Conservation (phyloP, 2,888 invertebrate genomes). For the Scaptomyza caliginosa region DNA sequence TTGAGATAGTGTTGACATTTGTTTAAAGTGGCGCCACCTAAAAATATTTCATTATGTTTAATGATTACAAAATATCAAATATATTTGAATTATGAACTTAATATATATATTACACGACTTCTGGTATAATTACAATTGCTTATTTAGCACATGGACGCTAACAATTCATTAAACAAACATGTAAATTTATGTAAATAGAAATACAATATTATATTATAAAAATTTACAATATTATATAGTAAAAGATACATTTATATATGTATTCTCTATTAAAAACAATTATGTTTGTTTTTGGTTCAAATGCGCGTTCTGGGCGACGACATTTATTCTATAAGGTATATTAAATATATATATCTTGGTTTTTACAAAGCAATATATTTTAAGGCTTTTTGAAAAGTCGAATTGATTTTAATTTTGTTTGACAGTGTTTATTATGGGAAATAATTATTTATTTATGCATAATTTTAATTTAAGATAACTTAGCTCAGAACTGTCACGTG, state of each 20-base stretch:
- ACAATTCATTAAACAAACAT: slow-evolving; percentile 39
- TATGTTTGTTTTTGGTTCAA: slow-evolving; percentile 49
- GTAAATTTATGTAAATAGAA: slow-evolving; percentile 66
- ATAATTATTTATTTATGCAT: slow-evolving; percentile 34
- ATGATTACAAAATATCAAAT: slow-evolving; percentile 54
- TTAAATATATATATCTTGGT: not conserved
- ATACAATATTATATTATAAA: slow-evolving; percentile 59
- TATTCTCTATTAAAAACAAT: slow-evolving; percentile 38
- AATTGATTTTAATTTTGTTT: slow-evolving; percentile 33
- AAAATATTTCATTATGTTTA: slow-evolving; percentile 44
- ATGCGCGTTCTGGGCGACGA: slow-evolving; percentile 76
- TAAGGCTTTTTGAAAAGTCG: slow-evolving; percentile 28
- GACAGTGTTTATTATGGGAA: slow-evolving; percentile 21
- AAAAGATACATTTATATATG: no score
- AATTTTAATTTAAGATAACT: slow-evolving; percentile 53
- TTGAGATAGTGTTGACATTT: slow-evolving; percentile 69
- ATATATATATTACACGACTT: slow-evolving; percentile 23
- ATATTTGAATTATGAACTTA: slow-evolving; percentile 40
- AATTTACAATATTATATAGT: no score
- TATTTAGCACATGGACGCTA: no score
- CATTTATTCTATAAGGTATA: slow-evolving; percentile 49
- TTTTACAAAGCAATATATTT: slow-evolving; percentile 17
- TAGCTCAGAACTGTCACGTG: slow-evolving; percentile 68
- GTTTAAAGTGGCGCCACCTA: slow-evolving; percentile 64
- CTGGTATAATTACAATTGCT: slow-evolving; percentile 56